These are phyloP conservation scores for Phengaris alcon DNA, from an alignment of 2,888 invertebrate species.

Conservation along the genomic window DNA sequence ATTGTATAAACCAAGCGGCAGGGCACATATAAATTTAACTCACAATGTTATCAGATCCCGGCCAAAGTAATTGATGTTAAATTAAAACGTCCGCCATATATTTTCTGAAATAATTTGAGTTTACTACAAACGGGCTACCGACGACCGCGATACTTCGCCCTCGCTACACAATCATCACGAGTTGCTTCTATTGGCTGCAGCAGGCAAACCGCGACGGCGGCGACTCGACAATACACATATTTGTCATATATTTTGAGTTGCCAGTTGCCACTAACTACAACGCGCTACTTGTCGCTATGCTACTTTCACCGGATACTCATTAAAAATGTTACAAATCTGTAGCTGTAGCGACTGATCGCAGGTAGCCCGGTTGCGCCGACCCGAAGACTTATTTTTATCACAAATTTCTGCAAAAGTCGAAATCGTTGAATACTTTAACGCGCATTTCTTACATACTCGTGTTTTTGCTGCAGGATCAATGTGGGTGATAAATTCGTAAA, in stretches of 20 bases:
- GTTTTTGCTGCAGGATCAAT: not conserved
- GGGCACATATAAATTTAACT: not conserved
- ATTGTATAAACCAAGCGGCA: not conserved
- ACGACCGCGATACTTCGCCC: too few species aligned
- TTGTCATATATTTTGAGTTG: too few species aligned
- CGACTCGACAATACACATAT: too few species aligned
- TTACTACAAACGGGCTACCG: not conserved
- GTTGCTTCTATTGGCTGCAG: too few species aligned
- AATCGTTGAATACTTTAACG: not conserved
- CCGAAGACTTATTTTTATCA: not conserved
- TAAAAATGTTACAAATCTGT: too few species aligned
- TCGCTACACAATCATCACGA: too few species aligned
- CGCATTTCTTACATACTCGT: not conserved
- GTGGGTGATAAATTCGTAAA: not conserved
- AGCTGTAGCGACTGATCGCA: too few species aligned
- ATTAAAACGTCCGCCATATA: not conserved
- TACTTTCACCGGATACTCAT: too few species aligned
- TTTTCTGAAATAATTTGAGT: not conserved
- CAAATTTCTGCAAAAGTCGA: not conserved
- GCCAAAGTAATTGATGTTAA: constrained; percentile 19
- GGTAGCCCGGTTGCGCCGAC: not conserved
- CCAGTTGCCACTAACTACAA: too few species aligned
- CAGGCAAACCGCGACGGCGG: too few species aligned
- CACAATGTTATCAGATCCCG: constrained; percentile 11
- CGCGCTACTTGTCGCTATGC: too few species aligned